A percentile compares a stretch with the other conserved stretches of the same genome.
Evolutionary conservation across 2,113 vertebrate species (phyloP).

Genomic region (Caranx ignobilis): DNA sequence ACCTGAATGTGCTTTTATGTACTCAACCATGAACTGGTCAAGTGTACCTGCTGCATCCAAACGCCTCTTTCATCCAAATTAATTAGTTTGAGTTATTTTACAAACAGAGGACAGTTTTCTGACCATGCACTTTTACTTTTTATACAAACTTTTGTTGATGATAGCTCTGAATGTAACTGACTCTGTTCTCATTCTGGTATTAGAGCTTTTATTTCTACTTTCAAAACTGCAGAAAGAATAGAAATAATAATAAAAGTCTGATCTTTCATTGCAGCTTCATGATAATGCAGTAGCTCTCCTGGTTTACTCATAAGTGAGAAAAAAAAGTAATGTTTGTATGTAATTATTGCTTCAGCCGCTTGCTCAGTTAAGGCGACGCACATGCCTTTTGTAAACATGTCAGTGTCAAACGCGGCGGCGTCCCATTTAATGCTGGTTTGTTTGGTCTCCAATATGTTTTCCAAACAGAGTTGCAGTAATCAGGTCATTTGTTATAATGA

Average conservation of each 20-base stretch:
- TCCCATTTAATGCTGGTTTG: slow-evolving; percentile 74
- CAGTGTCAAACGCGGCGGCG: slow-evolving; percentile 66
- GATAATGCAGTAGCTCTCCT: slow-evolving; percentile 4
- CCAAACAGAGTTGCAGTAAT: slow-evolving; percentile 81
- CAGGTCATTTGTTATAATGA: slow-evolving; percentile 87
- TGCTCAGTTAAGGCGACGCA: slow-evolving; percentile 7
- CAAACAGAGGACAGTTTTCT: too few species aligned
- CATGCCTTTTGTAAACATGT: slow-evolving; percentile 57
- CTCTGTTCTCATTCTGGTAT: not conserved
- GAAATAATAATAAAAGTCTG: not conserved
- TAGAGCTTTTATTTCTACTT: not conserved
- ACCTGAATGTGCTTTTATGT: not conserved
- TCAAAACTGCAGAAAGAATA: not conserved
- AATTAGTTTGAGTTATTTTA: slow-evolving; percentile 5
- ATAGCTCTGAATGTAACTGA: not conserved
- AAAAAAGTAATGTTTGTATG: slow-evolving; percentile 1
- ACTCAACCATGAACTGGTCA: slow-evolving; percentile 4
- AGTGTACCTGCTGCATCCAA: not conserved
- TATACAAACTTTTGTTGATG: too few species aligned
- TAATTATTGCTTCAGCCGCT: slow-evolving; percentile 10
- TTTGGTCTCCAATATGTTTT: slow-evolving; percentile 75
- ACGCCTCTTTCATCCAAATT: not conserved
- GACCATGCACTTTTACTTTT: too few species aligned
- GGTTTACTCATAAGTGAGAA: slow-evolving; percentile 4
- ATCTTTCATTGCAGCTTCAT: not conserved